Percentiles rank a stretch among this genome's conserved stretches.
phyloP scores from a whole-genome alignment of 2,888 invertebrate species.

The Nephrotoma flavescens region DNA sequence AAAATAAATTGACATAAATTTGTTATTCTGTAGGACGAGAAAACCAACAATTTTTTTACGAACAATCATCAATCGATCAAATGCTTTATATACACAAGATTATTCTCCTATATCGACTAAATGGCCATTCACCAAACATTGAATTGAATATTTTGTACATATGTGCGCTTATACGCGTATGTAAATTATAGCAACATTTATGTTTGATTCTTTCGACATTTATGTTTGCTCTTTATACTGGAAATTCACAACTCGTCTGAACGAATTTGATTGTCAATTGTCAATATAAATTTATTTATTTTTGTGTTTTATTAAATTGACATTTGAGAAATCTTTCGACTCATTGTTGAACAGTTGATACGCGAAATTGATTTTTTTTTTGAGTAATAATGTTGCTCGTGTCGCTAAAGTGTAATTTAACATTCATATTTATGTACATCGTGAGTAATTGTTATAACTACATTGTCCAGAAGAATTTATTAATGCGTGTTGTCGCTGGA shows the following conservation, averaged over 20 bases:
- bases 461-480: too few species aligned
- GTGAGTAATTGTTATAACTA: background rate
- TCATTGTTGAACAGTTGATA: background rate
- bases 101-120: background rate
- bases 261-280: background rate
- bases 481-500: too few species aligned
- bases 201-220: background rate
- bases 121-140: background rate
- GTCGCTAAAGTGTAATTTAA: background rate
- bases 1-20: background rate
- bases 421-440: background rate
- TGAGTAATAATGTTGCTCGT: background rate
- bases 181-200: background rate
- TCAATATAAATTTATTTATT: background rate
- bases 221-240: background rate
- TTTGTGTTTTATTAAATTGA: background rate
- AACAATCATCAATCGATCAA: background rate
- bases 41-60: background rate
- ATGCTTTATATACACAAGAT: background rate
- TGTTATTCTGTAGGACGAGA: background rate
- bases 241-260: background rate
- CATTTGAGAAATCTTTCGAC: background rate
- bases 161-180: background rate
- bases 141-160: background rate
- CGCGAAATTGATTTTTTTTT: background rate